Conservation (phyloP, 2,113 vertebrate genomes). For the Melanocharis versteri region DNA sequence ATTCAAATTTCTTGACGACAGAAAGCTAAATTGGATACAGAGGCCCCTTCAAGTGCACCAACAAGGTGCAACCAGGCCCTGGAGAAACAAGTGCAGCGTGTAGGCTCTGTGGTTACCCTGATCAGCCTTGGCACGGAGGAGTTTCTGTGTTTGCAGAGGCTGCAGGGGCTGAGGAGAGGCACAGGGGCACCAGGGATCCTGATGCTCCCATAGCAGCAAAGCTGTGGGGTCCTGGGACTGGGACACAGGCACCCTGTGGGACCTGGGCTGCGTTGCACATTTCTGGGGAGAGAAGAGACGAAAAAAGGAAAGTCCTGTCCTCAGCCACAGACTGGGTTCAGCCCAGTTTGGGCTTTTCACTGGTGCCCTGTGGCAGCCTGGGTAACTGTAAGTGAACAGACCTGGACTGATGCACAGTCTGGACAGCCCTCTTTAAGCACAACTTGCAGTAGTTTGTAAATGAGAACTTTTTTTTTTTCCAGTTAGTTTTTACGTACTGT, state of each 20-base stretch:
- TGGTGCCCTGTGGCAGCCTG: neutral
- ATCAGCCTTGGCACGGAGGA: rapidly evolving
- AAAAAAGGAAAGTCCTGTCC: neutral
- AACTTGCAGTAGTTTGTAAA: neutral
- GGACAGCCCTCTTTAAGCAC: neutral
- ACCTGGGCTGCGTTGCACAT: neutral
- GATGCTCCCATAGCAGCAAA: neutral
- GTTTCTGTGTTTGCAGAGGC: neutral
- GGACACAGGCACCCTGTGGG: neutral
- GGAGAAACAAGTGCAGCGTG: neutral
- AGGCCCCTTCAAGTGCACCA: neutral
- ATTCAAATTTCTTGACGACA: constrained; percentile 14
- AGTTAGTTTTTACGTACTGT: neutral
- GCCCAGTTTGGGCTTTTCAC: neutral
- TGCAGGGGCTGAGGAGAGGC: neutral
- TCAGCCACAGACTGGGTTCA: neutral
- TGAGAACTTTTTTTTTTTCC: neutral
- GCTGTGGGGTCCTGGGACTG: neutral
- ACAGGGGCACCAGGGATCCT: neutral
- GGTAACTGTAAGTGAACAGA: neutral
- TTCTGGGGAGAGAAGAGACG: neutral
- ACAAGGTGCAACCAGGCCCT: neutral
- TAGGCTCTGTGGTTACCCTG: neutral
- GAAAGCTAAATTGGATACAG: neutral
- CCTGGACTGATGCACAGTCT: rapidly evolving